Conservation (phyloP, 2,113 vertebrate genomes). For the Corythornis vintsioides region DNA sequence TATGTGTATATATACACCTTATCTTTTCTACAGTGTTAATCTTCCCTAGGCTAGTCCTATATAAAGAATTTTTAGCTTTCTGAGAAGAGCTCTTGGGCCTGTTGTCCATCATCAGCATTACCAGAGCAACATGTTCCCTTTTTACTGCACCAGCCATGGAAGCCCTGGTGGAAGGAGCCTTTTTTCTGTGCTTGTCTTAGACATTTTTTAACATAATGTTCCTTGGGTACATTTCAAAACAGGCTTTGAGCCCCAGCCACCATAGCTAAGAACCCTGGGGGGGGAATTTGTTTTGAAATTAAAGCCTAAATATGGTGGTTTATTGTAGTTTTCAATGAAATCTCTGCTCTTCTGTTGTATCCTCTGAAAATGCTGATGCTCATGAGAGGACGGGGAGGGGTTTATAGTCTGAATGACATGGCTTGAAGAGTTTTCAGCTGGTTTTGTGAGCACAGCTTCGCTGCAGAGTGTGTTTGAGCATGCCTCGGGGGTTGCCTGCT, state of each 20-base stretch:
- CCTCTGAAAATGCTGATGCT: neutral
- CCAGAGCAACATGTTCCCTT: neutral
- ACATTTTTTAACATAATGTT: neutral
- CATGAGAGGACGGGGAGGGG: neutral
- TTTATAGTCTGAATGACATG: neutral
- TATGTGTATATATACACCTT: neutral
- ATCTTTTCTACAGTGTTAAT: neutral
- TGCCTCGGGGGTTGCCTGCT: neutral
- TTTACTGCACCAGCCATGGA: neutral
- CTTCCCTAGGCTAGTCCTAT: neutral
- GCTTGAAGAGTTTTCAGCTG: neutral
- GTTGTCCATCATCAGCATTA: neutral
- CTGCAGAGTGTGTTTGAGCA: neutral
- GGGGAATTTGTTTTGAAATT: neutral
- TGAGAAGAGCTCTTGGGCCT: neutral
- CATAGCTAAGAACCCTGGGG: neutral
- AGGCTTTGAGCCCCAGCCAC: neutral
- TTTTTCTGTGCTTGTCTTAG: neutral
- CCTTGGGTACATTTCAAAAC: neutral
- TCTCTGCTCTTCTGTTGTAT: neutral
- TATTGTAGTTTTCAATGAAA: neutral
- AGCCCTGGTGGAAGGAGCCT: neutral
- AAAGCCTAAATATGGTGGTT: neutral
- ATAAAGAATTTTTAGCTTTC: neutral
- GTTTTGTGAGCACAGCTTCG: neutral